Evolutionary conservation across 2,797 vertebrate genomes (phyloP), one percentile per base, ranked within the genome.

Genomic region (Onychomys arenicola): DNA sequence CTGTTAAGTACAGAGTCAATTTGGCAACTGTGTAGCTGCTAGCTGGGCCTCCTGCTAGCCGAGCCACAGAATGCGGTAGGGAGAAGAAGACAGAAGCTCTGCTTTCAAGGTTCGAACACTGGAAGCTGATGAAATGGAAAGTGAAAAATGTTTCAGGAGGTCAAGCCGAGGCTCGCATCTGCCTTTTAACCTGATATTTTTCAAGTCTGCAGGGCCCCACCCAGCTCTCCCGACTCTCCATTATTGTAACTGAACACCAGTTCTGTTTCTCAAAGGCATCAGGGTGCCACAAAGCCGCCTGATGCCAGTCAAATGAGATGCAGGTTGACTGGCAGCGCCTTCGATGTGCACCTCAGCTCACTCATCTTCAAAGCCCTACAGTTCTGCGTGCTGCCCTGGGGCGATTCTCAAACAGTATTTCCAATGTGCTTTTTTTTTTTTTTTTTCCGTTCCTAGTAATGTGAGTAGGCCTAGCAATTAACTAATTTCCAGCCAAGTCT

Each of bases 401-500:
- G 93, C 65, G 94, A 81, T 94, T 83, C 92, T 86, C 93, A 82
- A 75, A 82, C 90, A n/a, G 65, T 80, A 86, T 93, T 97, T 92
- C 92, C 92, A 69, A 94, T 95, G 90, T 88, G 55, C 21, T 40
- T 55, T 96, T 93, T 96, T n/a, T n/a, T 96, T n/a, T n/a, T 29
- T 59, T 40, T 34, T 13, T 34, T 34, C 32, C 19, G 75, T 94
- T 96, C 94, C 77, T 29, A 94, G 96, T 89, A 90, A 93, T 92
- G 91, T 89, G 97, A 96, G 85, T 84, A 92, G 93, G 88, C 82
- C 94, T 95, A 52, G 63, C 90, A 96, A 94, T 97, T 76, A 97
- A 96, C 92, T 57, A 83, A 96, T 89, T 96, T 95, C 95, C 90
- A 97, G 90, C 73, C 94, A 86, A 96, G 91, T 90, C 97, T 95